phyloP scores from a whole-genome alignment of 2,797 vertebrate genomes.

The Acanthurus tractus region DNA sequence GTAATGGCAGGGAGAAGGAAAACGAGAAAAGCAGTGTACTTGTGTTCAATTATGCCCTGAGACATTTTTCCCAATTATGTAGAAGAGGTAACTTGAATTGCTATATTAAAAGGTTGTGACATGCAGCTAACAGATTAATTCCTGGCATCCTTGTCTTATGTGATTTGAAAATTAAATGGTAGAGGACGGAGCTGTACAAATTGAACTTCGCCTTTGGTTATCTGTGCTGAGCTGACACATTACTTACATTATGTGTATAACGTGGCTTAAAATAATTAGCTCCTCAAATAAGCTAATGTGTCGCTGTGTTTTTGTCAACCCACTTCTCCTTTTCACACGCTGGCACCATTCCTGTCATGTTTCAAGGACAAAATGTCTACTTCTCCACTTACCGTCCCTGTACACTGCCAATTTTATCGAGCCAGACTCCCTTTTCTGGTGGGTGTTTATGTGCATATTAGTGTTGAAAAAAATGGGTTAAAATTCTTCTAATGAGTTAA shows the following conservation, averaged over 20 bases:
- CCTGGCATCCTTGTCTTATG: conserved; percentile 67
- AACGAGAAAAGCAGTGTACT: conserved; percentile 46
- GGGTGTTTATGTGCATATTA: conserved; percentile 67
- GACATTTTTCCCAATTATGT: conserved; percentile 69
- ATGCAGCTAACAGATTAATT: conserved; percentile 72
- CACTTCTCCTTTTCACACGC: conserved; percentile 57
- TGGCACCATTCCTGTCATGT: conserved; percentile 61
- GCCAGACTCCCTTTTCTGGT: conserved; percentile 64
- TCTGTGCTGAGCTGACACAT: conserved; percentile 67
- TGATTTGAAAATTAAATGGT: conserved; percentile 63
- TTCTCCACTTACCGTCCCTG: conserved; percentile 60
- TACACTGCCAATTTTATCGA: conserved; percentile 77
- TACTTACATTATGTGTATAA: conserved; percentile 70
- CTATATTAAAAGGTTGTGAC: conserved; percentile 73
- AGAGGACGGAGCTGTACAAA: conserved; percentile 64
- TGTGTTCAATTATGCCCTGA: conserved; percentile 63
- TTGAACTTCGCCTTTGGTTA: conserved; percentile 68
- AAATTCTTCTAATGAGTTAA: conserved; percentile 53
- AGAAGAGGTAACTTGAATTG: conserved; percentile 58
- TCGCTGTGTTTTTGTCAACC: conserved; percentile 62
- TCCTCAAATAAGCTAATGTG: conserved; percentile 64
- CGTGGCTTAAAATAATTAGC: conserved; percentile 68
- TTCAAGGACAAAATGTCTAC: conserved; percentile 65
- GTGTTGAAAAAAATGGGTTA: conserved; percentile 67
- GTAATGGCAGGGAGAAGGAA: conserved; percentile 44